Evolutionary conservation across 64 coral and sea anemone species (phyloP), one percentile per base, ranked within the genome.

Genomic region (Orbicella faveolata): DNA sequence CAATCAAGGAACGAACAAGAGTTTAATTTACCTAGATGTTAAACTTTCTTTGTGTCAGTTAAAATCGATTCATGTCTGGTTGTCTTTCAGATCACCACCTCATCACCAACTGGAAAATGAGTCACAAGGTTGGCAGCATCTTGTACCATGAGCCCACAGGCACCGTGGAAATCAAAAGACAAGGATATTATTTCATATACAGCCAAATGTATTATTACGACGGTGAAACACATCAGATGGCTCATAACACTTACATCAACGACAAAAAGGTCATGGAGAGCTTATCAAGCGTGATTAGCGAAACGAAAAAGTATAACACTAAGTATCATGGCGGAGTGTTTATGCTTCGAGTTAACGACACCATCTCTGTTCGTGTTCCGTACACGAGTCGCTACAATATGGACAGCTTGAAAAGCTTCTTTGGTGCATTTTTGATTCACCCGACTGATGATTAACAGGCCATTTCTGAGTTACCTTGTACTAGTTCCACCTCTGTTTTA

Each of bases 141-240:
- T 2, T 8, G 51, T 94, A 89, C 35, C 87, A 84, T 76, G 18
- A 57, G 5, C 10, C 36, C 14, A 39, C 41, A 26, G 92, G 92
- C 21, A 70, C 36, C 61, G 77, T 94, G 67, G 61, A 94, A 61
- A 72, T 89, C 7, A 89, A 84, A 87, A 77, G 20, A 36, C 72
- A 57, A 2, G 92, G 92, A 11, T 77, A 78, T 73, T 94, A 94
- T 68, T 94, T 89, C 48, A 67, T 94, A 34, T 94, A 94, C 80
- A 94, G 92, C 65, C 92, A 94, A 89, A 94, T 94, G 80, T 94
- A 57, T 57, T 94, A 94, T 75, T 84, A 68, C 33, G 92, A 94
- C 41, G 87, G 87, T 4, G 33, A 0, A 15, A 19, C 79, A 12
- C 18, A 34, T 17, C 87, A 89, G 33, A 88, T 94, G 61, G 77